Evolutionary conservation across 2,888 invertebrate species (phyloP).

Genomic region (Meliscaeva auricollis): DNA sequence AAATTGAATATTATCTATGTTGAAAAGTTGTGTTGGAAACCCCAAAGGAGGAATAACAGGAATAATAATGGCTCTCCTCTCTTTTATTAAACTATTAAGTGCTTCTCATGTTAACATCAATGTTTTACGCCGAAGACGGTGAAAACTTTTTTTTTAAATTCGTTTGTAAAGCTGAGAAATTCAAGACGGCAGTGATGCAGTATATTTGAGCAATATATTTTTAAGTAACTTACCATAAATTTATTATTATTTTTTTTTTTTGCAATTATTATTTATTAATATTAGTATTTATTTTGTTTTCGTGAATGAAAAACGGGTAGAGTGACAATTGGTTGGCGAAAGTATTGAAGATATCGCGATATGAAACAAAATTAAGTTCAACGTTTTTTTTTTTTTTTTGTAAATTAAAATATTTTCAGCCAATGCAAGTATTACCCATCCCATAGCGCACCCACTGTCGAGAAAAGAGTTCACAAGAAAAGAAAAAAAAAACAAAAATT

Average conservation of each 20-base stretch:
- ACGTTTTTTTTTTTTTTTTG: not conserved
- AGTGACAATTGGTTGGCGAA: slow-evolving; percentile 31
- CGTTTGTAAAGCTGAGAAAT: slow-evolving; percentile 39
- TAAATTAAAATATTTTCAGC: slow-evolving; percentile 33
- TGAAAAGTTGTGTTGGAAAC: no score
- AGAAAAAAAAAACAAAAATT: slow-evolving; percentile 56
- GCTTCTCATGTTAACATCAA: slow-evolving; percentile 2
- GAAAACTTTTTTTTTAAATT: slow-evolving; percentile 26
- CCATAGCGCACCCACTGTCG: slow-evolving; percentile 72
- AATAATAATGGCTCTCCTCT: slow-evolving; percentile 73
- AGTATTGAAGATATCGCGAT: not conserved
- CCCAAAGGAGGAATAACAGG: slow-evolving; percentile 60
- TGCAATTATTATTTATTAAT: slow-evolving; percentile 14
- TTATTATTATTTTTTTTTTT: slow-evolving; percentile 22
- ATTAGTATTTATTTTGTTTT: slow-evolving; percentile 13
- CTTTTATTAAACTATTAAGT: slow-evolving; percentile 35
- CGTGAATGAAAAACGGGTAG: slow-evolving; percentile 23
- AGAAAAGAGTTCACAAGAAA: slow-evolving; percentile 45
- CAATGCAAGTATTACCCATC: slow-evolving; percentile 70
- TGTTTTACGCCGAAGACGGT: not conserved
- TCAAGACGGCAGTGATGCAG: slow-evolving; percentile 66
- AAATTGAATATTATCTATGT: not conserved
- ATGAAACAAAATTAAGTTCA: slow-evolving; percentile 39
- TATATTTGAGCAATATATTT: slow-evolving; percentile 24
- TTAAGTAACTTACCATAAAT: slow-evolving; percentile 60